Evolutionary conservation across 2,888 invertebrate genomes (phyloP).

Genomic region (Eristalinus aeneus): DNA sequence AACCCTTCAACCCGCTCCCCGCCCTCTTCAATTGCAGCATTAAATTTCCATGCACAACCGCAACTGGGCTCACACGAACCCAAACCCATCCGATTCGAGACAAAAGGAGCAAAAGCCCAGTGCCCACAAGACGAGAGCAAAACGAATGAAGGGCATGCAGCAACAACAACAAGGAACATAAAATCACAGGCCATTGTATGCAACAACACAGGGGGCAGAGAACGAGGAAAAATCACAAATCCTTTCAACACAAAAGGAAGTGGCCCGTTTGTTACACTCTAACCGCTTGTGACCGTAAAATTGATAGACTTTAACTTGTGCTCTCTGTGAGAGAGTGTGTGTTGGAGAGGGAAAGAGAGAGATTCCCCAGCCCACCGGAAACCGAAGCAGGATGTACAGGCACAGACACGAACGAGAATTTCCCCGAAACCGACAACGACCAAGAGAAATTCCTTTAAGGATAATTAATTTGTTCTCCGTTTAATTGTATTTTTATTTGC

Average conservation of each 20-base stretch:
- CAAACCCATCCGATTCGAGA: background rate
- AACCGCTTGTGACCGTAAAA: conserved; percentile 47
- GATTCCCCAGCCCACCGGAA: conserved; percentile 29
- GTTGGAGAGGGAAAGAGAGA: conserved; percentile 34
- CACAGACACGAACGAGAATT: background rate
- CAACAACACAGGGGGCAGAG: background rate
- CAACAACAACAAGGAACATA: background rate
- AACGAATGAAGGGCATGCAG: background rate
- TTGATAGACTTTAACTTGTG: conserved; percentile 54
- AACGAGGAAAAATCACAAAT: conserved; percentile 43
- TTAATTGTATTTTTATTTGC: conserved; percentile 70
- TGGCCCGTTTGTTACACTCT: conserved; percentile 60
- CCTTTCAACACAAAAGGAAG: conserved; percentile 63
- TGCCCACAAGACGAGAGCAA: background rate
- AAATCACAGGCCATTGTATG: conserved; percentile 1
- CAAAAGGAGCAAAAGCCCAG: conserved; percentile 1
- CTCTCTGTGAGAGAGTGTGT: background rate
- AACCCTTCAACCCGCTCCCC: background rate
- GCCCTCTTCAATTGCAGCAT: conserved; percentile 47
- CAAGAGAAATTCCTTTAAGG: conserved; percentile 57
- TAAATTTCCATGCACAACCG: conserved; percentile 62
- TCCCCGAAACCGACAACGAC: conserved; percentile 10
- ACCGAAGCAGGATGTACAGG: conserved; percentile 33
- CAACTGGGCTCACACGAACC: conserved; percentile 3
- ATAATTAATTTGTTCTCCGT: conserved; percentile 68